Conservation (phyloP, 2,797 vertebrate species). For the Enteromius treurensis region DNA sequence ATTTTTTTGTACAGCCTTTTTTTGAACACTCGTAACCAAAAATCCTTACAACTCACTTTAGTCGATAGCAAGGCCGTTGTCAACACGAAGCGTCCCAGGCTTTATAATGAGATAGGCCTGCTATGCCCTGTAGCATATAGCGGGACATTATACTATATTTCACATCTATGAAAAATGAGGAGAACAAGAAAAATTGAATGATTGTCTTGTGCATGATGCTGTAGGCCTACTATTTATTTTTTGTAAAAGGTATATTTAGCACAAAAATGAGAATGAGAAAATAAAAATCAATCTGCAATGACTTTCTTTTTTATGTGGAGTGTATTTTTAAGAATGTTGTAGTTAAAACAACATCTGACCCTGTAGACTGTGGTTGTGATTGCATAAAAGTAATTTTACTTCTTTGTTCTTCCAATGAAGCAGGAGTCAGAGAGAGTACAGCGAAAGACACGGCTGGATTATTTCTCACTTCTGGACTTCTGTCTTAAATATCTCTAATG, state of each 20-base stretch:
- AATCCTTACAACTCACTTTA: neutral
- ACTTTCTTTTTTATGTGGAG: neutral
- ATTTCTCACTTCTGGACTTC: slow-evolving; percentile 2
- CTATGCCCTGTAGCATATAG: neutral
- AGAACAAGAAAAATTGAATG: neutral
- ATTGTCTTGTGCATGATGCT: neutral
- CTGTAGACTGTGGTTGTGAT: neutral
- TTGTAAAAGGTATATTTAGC: neutral
- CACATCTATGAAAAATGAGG: neutral
- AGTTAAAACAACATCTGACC: neutral
- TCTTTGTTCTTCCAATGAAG: neutral
- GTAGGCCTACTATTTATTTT: neutral
- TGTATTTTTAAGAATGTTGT: too few relatives aligned
- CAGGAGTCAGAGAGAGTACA: neutral
- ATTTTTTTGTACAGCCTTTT: neutral
- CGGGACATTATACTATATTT: neutral
- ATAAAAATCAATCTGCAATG: neutral
- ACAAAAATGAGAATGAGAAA: neutral
- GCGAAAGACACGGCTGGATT: neutral
- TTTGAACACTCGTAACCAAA: too few relatives aligned
- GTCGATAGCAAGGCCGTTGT: neutral
- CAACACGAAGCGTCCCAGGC: neutral
- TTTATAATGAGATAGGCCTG: neutral
- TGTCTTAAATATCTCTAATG: neutral
- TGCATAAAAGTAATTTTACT: neutral